phyloP scores from a whole-genome alignment of 2,888 invertebrate species.

The Coremacera marginata region DNA sequence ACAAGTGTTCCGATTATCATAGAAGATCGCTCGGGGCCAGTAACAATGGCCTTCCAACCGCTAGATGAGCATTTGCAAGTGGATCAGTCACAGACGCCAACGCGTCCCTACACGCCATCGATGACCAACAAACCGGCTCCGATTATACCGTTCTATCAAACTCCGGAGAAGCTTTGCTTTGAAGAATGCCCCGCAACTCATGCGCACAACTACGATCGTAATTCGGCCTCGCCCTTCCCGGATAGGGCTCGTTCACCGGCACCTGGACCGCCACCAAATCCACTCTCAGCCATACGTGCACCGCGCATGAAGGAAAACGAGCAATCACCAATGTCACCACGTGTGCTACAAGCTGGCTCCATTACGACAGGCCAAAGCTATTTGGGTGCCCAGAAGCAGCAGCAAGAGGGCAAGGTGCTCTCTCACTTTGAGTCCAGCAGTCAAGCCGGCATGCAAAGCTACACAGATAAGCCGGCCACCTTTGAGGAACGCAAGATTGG shows the following conservation, averaged over 20 bases:
- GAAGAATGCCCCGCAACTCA: conserved; percentile 75
- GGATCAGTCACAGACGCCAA: conserved; percentile 66
- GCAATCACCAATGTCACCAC: conserved; percentile 51
- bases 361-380: conserved; percentile 69
- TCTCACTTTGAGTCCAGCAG: conserved; percentile 70
- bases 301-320: conserved; percentile 73
- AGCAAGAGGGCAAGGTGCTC: conserved; percentile 61
- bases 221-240: conserved; percentile 77
- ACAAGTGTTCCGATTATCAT: conserved; percentile 62
- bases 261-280: conserved; percentile 78
- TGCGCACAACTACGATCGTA: conserved; percentile 74
- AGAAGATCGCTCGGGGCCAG: conserved; percentile 72
- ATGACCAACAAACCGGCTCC: conserved; percentile 79
- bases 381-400: conserved; percentile 61
- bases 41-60: conserved; percentile 77
- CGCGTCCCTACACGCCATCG: conserved; percentile 79
- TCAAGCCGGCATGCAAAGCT: conserved; percentile 69
- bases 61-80: conserved; percentile 72
- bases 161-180: conserved; percentile 76
- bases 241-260: conserved; percentile 79
- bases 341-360: conserved; percentile 64
- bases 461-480: conserved; percentile 70
- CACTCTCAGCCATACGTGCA: conserved; percentile 74
- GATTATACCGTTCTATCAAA: conserved; percentile 82
- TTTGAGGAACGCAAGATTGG: conserved; percentile 71